Evolutionary conservation across 2,888 invertebrate genomes (phyloP), one percentile per base, ranked within the genome.

Genomic region (Leucophenga maculata): DNA sequence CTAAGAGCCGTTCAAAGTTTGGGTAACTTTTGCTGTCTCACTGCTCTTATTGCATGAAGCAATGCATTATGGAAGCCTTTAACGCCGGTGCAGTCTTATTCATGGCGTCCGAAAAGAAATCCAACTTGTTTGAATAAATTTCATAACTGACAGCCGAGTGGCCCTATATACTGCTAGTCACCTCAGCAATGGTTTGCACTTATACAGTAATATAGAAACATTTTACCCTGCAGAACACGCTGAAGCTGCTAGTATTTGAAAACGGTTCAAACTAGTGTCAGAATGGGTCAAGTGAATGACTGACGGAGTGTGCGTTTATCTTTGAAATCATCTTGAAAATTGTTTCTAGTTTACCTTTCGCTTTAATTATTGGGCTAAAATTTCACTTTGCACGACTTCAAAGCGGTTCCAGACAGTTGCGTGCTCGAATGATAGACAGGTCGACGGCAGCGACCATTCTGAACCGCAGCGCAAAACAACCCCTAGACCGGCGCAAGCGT

Each of bases 341-440:
- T 82, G 81, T 82, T 84, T 80, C 79, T 83, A 83, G 84, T 83
- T 83, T 79, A 80, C 82, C 82, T 83, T 80, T 75, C 78, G 76
- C 84, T 78, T 79, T 78, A 84, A 81, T 82, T 84, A 82, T 81
- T 82, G 82, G 83, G 83, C 80, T 80, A 81, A 78, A 39, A 13
- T 54, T 26, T 32, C 18, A 52, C 46, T 66, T 60, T 26, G 48
- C 32, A 54, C 50, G 6, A 65, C 11, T 20, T 52, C 1, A 16
- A 54, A 16, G 73, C 65, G 79, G 79, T 82, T 83, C 83, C 84
- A 75, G 74, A 69, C 77, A 78, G 78, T 79, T 84, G 84, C 81
- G 78, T 84, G 79, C 75, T 18, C 55, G 46, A n/a, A 46, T n/a
- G 46, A 46, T 13, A 55, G 22, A 55, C 55, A 20, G 55, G 32